Conservation (phyloP, 2,113 vertebrate genomes). For the Pica pica region DNA sequence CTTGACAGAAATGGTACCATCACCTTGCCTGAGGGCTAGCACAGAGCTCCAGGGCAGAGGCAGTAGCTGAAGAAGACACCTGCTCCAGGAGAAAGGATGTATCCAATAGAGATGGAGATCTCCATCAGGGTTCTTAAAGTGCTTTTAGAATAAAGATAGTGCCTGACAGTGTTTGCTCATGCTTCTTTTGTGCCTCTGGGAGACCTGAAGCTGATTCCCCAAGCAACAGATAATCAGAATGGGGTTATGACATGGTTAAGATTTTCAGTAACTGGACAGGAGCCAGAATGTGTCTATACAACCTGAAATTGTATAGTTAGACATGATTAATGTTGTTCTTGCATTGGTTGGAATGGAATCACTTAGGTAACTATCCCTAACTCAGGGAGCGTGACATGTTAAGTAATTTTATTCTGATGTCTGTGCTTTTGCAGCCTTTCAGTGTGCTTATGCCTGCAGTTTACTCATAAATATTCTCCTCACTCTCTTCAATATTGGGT, state of each 20-base stretch:
- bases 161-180: accelerated
- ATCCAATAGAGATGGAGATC: not conserved
- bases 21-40: not conserved
- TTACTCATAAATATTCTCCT: not conserved
- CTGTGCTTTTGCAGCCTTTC: not conserved
- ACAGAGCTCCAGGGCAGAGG: not conserved
- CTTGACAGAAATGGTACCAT: not conserved
- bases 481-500: not conserved
- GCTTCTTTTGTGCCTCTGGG: not conserved
- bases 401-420: not conserved
- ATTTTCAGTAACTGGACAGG: not conserved
- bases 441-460: not conserved
- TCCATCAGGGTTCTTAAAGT: not conserved
- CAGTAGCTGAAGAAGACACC: not conserved
- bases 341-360: not conserved
- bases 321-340: not conserved
- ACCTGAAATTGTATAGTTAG: not conserved
- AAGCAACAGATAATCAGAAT: not conserved
- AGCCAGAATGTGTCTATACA: not conserved
- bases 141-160: not conserved
- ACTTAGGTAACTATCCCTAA: not conserved
- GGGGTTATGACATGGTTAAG: not conserved
- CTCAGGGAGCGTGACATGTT: not conserved
- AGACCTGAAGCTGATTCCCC: not conserved
- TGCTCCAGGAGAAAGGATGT: not conserved